These are phyloP conservation scores for Tragelaphus imberbis DNA, from an alignment of 2,113 vertebrate species.

Conservation along the genomic window DNA sequence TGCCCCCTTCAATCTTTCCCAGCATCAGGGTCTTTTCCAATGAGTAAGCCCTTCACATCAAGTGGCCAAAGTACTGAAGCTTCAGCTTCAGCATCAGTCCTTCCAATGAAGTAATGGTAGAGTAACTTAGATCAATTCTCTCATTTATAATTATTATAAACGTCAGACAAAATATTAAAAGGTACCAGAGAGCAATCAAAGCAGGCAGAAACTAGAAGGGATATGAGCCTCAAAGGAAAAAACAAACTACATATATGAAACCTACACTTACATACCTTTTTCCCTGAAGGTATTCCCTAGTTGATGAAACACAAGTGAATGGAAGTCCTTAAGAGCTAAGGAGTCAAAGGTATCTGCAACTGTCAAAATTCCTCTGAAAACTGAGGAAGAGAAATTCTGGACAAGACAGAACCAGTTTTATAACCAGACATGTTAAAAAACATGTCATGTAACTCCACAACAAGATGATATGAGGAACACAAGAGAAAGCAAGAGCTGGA, in stretches of 20 bases:
- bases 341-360: neutral
- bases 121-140: neutral
- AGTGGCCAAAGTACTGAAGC: neutral
- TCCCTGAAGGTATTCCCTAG: neutral
- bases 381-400: neutral
- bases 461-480: neutral
- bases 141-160: neutral
- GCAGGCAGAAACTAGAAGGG: neutral
- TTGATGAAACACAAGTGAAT: neutral
- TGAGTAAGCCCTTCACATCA: neutral
- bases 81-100: neutral
- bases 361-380: neutral
- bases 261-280: neutral
- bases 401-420: neutral
- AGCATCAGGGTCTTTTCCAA: neutral
- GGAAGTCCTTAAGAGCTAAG: neutral
- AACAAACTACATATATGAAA: neutral
- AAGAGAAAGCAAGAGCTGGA: neutral
- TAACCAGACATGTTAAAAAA: neutral
- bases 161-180: slow-evolving; percentile 2
- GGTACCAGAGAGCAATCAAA: neutral
- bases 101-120: neutral
- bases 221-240: neutral
- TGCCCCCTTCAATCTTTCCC: neutral
- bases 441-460: neutral